A percentile compares a stretch with the other conserved stretches of the same genome.
These are phyloP conservation scores for Halictus ligatus DNA, from an alignment of 2,888 invertebrate genomes.

Conservation along the genomic window DNA sequence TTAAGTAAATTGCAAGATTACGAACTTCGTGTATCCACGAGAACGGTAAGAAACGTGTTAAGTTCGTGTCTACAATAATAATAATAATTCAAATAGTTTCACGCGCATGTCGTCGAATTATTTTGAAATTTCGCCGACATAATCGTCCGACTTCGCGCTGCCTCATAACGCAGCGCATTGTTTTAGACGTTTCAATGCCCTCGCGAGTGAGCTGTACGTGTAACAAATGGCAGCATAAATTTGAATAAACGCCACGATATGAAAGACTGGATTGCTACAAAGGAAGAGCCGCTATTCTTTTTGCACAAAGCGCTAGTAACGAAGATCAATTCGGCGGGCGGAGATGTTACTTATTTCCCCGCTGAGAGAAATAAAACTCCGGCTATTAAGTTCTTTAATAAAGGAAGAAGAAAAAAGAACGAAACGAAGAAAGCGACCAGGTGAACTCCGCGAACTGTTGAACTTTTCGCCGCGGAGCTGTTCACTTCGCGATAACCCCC, in stretches of 20 bases:
- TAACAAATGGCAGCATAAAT: slow-evolving; percentile 16
- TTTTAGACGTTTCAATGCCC: neutral
- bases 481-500: slow-evolving; percentile 34
- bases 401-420: slow-evolving; percentile 4
- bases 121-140: neutral
- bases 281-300: slow-evolving; percentile 31
- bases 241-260: slow-evolving; percentile 22
- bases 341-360: slow-evolving; percentile 47
- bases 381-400: slow-evolving; percentile 45
- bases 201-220: neutral
- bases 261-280: slow-evolving; percentile 7
- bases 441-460: slow-evolving; percentile 32
- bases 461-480: slow-evolving; percentile 39
- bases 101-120: slow-evolving; percentile 1
- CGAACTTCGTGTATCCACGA: neutral
- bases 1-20: neutral
- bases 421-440: neutral
- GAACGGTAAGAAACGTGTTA: neutral
- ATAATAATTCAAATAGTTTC: slow-evolving; percentile 1
- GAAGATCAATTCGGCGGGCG: slow-evolving; percentile 35
- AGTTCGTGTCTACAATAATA: too few relatives aligned
- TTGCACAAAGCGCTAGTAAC: slow-evolving; percentile 22
- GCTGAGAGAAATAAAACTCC: slow-evolving; percentile 41
- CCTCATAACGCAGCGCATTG: neutral
- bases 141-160: neutral